These are phyloP conservation scores for Pilophorus perplexus DNA, from an alignment of 2,888 invertebrate genomes.

Conservation along the genomic window DNA sequence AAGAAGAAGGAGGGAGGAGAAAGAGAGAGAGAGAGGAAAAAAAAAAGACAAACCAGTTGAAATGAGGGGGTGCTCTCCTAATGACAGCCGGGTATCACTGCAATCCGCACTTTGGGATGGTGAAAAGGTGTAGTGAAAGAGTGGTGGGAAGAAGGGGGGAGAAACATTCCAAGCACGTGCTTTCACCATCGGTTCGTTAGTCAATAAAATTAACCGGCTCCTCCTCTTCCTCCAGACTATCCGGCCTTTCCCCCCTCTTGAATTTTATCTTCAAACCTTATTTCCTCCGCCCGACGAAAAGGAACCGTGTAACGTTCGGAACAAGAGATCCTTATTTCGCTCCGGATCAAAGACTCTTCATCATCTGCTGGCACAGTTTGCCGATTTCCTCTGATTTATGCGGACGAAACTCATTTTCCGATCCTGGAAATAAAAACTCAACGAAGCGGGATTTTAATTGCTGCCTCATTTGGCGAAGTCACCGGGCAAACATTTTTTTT, in stretches of 20 bases:
- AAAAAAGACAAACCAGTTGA: conserved; percentile 21
- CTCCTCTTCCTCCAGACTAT: neutral
- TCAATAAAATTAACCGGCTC: conserved; percentile 40
- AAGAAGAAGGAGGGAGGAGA: too few relatives aligned
- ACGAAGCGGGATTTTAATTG: too few relatives aligned
- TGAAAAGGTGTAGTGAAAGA: neutral
- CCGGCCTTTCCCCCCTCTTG: neutral
- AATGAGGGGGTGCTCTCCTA: conserved; percentile 10
- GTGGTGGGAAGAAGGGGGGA: conserved; percentile 4
- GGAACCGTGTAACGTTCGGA: neutral
- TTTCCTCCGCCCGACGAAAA: neutral
- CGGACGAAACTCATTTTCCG: too few relatives aligned
- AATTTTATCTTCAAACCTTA: conserved; percentile 6
- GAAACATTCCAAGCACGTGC: conserved; percentile 34
- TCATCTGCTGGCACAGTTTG: too few relatives aligned
- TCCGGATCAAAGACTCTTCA: too few relatives aligned
- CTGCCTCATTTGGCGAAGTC: too few relatives aligned
- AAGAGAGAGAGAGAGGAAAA: too few relatives aligned
- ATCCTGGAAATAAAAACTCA: too few relatives aligned
- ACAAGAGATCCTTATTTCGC: neutral
- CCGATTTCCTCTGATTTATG: too few relatives aligned
- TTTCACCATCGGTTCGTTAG: conserved; percentile 40
- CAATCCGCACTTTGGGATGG: neutral
- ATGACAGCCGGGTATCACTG: conserved; percentile 16
- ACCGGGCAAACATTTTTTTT: too few relatives aligned